Evolutionary conservation across 1,140 invertebrate genomes (phyloP).

Genomic region (Calliphora vicina): DNA sequence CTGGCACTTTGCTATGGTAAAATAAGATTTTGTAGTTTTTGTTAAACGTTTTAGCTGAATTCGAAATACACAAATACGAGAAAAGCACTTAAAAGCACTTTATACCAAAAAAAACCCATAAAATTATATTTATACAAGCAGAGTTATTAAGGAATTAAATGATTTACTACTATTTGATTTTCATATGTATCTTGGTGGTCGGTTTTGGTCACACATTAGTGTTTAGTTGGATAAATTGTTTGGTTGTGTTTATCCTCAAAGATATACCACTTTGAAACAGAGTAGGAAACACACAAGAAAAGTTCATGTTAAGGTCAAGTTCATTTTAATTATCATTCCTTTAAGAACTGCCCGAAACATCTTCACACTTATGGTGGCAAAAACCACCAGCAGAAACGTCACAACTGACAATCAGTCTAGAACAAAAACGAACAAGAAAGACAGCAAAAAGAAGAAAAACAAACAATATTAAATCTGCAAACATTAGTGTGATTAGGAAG

Average conservation of each 20-base stretch:
- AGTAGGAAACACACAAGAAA: no score
- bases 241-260: no score
- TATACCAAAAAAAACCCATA: background rate
- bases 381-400: background rate
- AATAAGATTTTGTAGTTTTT: slow-evolving; percentile 13
- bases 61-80: background rate
- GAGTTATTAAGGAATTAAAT: no score
- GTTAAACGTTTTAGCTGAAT: background rate
- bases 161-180: no score
- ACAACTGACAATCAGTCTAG: background rate
- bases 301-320: no score
- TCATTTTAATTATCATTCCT: no score
- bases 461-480: slow-evolving; percentile 34
- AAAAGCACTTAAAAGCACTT: slow-evolving; percentile 25
- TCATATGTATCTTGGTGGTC: no score
- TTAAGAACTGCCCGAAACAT: no score
- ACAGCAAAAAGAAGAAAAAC: background rate
- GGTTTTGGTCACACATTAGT: no score
- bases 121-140: background rate
- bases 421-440: background rate
- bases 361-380: background rate
- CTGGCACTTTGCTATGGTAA: background rate
- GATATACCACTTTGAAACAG: no score
- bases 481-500: slow-evolving; percentile 17
- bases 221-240: no score